Evolutionary conservation across 2,888 invertebrate genomes (phyloP).

Genomic region (Teinopalpus imperialis): DNA sequence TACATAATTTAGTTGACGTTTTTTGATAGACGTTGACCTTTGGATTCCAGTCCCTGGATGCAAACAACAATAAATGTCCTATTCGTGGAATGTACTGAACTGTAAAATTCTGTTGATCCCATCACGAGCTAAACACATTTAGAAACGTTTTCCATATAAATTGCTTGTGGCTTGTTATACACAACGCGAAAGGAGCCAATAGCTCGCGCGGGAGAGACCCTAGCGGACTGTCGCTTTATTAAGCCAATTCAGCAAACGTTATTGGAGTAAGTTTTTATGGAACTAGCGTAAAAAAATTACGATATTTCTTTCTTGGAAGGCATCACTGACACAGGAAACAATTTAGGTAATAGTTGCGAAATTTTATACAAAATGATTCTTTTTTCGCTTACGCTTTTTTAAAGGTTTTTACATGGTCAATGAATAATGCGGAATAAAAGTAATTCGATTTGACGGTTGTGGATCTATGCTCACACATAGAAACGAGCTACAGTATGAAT

Average conservation of each 20-base stretch:
- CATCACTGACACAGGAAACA: not conserved
- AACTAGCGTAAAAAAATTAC: conserved; percentile 23
- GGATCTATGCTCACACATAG: no score
- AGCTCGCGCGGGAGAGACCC: conserved; percentile 54
- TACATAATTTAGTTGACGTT: no score
- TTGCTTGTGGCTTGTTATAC: conserved; percentile 56
- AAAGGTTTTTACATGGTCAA: no score
- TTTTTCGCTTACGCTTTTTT: no score
- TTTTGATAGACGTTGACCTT: conserved; percentile 1
- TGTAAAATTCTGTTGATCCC: conserved; percentile 43
- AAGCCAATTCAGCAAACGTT: conserved; percentile 39
- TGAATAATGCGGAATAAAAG: no score
- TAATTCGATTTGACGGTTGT: no score
- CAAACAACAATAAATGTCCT: conserved; percentile 29
- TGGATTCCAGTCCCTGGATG: conserved; percentile 25
- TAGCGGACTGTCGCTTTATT: conserved; percentile 37
- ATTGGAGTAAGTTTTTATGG: conserved; percentile 36
- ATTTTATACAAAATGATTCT: no score
- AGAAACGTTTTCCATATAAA: conserved; percentile 64
- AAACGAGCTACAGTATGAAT: no score
- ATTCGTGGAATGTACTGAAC: conserved; percentile 27
- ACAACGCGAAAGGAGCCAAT: conserved; percentile 52
- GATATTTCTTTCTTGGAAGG: conserved; percentile 6
- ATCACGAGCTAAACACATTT: conserved; percentile 53
- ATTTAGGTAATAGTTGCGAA: conserved; percentile 16